Evolutionary conservation across 1,140 invertebrate genomes (phyloP), one percentile per base, ranked within the genome.

Genomic region (Leptoteleia sp.): DNA sequence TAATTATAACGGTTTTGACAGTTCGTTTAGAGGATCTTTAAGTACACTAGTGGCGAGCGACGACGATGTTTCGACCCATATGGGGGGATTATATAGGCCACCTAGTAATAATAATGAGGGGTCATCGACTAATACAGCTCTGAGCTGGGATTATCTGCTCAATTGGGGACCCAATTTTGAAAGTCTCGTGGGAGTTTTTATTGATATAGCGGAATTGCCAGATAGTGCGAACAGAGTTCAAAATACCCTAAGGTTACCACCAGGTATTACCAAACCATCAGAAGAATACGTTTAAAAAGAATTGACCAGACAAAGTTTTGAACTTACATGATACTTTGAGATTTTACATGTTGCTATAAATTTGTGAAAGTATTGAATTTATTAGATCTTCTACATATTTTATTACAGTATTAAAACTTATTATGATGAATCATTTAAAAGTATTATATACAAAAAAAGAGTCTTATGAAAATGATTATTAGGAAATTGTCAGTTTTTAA

Each of bases 151-250:
- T 82, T 97, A 98, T 84, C 89, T 98, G 52, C 91, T 98, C 9
- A 98, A 97, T 89, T 98, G 97, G 97, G 96, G 96, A 5, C 96
- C 96, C 4, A 98, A 97, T 89, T 98, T 98, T 87, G 95, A 98
- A 87, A 97, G 95, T 85, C 91, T 98, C 81, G 96, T 97, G 42
- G 96, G 96, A 1, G 97, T 99, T 31, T 98, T 98, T 83, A 97
- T 96, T 90, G 97, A 99, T 86, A 98, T 99, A 81, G 96, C 96
- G 9, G 95, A 98, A 89, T 88, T 99, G 75, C 97, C 97, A 1
- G 96, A 97, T 85, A 92, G 92, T 59, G 92, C 93, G 33, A 93
- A 92, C 83, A 88, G 93, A 71, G 92, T 91, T 12, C 90, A 93
- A 81, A 90, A 92, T 80, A 91, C 91, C 57, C 84, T 94, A 75